Conservation (phyloP, 2,888 invertebrate species). For the Nematopogon swammerdamellus region DNA sequence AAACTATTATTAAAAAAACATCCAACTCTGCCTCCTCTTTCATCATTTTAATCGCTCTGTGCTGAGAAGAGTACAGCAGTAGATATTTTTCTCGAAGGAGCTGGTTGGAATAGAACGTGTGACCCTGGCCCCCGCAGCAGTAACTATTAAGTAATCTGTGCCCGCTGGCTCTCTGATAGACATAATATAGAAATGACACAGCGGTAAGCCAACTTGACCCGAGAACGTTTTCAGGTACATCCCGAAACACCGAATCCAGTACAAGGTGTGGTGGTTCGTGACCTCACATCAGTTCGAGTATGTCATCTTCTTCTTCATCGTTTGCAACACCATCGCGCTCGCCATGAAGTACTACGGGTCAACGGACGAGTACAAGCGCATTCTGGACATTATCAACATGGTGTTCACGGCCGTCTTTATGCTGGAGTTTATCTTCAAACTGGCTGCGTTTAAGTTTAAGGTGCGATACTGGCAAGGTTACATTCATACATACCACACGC, state of each 20-base stretch:
- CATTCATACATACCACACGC: constrained; percentile 16
- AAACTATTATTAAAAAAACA: too few species aligned
- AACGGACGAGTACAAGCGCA: constrained; percentile 71
- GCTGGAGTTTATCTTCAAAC: constrained; percentile 95
- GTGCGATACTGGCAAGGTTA: too few species aligned
- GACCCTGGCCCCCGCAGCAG: too few species aligned
- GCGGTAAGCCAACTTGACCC: too few species aligned
- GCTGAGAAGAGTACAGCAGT: too few species aligned
- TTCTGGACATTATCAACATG: constrained; percentile 92
- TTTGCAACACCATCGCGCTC: constrained; percentile 94
- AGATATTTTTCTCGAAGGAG: too few species aligned
- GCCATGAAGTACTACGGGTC: constrained; percentile 96
- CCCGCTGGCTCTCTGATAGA: too few species aligned
- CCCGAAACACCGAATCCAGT: constrained; percentile 96
- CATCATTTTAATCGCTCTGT: too few species aligned
- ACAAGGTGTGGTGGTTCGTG: constrained; percentile 98
- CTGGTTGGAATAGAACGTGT: too few species aligned
- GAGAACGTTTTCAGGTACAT: constrained; percentile 76
- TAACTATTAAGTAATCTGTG: too few species aligned
- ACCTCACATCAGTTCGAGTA: constrained; percentile 98
- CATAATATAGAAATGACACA: too few species aligned
- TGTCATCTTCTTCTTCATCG: constrained; percentile 94
- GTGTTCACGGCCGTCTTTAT: constrained; percentile 97
- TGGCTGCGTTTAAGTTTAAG: constrained; percentile 96
- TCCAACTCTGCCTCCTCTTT: too few species aligned